Evolutionary conservation across 2,888 invertebrate species (phyloP).

Genomic region (Scelioninae gen. 1): DNA sequence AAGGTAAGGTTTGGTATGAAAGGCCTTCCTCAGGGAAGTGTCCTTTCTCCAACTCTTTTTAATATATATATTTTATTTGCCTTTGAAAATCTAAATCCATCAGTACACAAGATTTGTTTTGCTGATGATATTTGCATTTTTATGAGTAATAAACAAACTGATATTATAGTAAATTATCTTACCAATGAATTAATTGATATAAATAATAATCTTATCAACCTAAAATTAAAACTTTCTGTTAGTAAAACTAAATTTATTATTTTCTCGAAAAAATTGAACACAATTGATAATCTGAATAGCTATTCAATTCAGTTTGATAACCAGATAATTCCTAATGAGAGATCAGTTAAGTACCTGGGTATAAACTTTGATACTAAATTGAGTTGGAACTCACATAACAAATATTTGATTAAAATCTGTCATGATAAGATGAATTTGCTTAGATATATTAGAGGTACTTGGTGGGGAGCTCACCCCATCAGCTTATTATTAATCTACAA

Average conservation of each 20-base stretch:
- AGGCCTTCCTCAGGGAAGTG: constrained; percentile 32
- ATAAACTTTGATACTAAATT: constrained; percentile 13
- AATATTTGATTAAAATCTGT: not conserved
- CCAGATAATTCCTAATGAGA: too few species aligned
- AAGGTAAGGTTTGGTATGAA: not conserved
- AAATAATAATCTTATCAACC: too few species aligned
- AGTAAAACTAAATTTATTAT: constrained; percentile 29
- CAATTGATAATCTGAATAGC: too few species aligned
- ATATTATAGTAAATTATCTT: too few species aligned
- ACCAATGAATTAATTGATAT: too few species aligned
- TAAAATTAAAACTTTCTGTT: constrained; percentile 16
- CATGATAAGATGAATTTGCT: constrained; percentile 30
- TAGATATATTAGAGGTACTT: constrained; percentile 44
- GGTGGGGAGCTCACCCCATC: constrained; percentile 25
- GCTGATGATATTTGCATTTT: constrained; percentile 18
- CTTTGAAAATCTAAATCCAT: not conserved
- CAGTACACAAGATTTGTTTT: not conserved
- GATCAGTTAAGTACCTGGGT: constrained; percentile 32
- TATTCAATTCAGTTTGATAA: too few species aligned
- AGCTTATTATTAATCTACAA: too few species aligned
- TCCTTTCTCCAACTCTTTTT: constrained; percentile 24
- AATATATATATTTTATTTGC: constrained; percentile 12
- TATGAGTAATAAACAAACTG: not conserved
- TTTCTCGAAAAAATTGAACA: too few species aligned
- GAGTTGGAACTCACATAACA: constrained; percentile 5